Evolutionary conservation across 1,140 invertebrate species (phyloP), one percentile per base, ranked within the genome.

Genomic region (Megalonaias nervosa): DNA sequence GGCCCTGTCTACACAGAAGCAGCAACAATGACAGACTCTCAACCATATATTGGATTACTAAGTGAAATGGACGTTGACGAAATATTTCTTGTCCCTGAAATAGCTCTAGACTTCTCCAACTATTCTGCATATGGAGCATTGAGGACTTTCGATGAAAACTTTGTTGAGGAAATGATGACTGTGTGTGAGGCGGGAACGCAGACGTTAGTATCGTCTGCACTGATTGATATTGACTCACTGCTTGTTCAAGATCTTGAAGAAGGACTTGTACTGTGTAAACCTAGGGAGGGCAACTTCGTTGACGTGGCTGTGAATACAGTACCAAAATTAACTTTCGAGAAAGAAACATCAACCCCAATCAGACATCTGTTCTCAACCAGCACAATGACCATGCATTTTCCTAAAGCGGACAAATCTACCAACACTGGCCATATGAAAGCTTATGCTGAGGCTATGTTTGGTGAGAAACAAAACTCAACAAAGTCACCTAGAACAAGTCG

Each of bases 41-140:
- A 87, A 26, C 86, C 87, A 1, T 87, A 87, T 67, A 88, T 89
- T 31, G 88, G 88, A 21, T 81, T 89, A 13, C 79, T 89, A 64
- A 88, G 86, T 79, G 88, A 89, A 68, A 77, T 88, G n/a, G 86
- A 89, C 64, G 84, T 86, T 58, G 85, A 89, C 73, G 88, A 89
- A 73, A 73, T 89, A 23, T 86, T 87, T 64, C 81, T 89, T 13
- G 79, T 88, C 13, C 88, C 86, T 0, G 85, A 86, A 71, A 83
- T 85, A 21, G 77, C 81, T 15, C 86, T 88, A 75, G 86, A 87
- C 48, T 60, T 85, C 19, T 80, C 85, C 14, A 81, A 77, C 21
- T 74, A 80, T 14, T 80, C 81, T 16, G 79, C 82, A 73, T 70
- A n/a, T 58, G 74, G 12, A 75, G 79, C 15, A 73, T 77, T 59